These are phyloP conservation scores for Hypolimnas misippus DNA, from an alignment of 2,888 invertebrate genomes.

Conservation along the genomic window DNA sequence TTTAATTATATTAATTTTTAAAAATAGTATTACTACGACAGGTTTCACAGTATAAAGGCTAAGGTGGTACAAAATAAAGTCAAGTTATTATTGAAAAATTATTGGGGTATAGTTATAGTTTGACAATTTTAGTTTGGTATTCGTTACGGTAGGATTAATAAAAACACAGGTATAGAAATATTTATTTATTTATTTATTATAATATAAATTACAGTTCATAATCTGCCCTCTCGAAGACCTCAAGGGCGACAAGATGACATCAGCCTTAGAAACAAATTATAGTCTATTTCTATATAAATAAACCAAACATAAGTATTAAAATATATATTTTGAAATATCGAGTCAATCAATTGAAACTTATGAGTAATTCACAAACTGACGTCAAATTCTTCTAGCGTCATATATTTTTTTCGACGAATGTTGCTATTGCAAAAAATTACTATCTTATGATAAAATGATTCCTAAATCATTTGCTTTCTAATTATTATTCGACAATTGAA, in stretches of 20 bases:
- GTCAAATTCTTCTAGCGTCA: background rate
- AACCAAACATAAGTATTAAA: background rate
- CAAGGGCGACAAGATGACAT: conserved; percentile 7
- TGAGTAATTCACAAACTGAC: background rate
- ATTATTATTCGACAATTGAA: too few species aligned
- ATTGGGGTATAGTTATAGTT: too few species aligned
- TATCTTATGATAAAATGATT: background rate
- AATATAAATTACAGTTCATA: conserved; percentile 68
- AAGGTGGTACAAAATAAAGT: too few species aligned
- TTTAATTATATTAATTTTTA: too few species aligned
- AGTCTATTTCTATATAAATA: background rate
- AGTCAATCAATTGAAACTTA: background rate
- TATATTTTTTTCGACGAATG: background rate
- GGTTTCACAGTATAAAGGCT: too few species aligned
- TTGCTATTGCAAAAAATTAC: background rate
- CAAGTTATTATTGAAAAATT: too few species aligned
- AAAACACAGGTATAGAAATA: conserved; percentile 55
- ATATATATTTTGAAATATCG: too few species aligned
- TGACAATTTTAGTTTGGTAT: too few species aligned
- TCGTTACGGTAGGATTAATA: conserved; percentile 33
- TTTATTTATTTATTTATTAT: conserved; percentile 53
- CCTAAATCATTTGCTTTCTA: background rate
- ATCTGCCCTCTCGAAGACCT: conserved; percentile 38
- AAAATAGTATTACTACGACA: too few species aligned
- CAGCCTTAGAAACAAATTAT: background rate